Evolutionary conservation across 1,140 invertebrate genomes (phyloP).

Genomic region (Charaxes varanes): DNA sequence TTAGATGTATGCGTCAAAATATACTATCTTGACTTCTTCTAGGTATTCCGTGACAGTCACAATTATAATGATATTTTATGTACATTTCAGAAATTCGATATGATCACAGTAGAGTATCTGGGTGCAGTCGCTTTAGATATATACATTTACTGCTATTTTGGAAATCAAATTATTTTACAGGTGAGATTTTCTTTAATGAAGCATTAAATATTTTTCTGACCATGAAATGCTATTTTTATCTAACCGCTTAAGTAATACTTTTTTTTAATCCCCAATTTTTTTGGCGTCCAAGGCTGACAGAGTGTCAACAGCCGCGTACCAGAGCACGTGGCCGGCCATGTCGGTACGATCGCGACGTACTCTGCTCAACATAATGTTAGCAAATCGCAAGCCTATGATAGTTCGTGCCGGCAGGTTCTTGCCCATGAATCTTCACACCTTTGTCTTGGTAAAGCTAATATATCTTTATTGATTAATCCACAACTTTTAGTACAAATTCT

Average conservation of each 20-base stretch:
- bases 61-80: slow-evolving; percentile 2
- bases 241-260: too few species aligned
- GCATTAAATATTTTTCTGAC: neutral
- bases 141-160: slow-evolving; percentile 56
- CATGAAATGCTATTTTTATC: too few species aligned
- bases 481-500: too few species aligned
- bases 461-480: too few species aligned
- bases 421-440: slow-evolving; percentile 55
- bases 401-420: slow-evolving; percentile 44
- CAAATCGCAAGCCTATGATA: slow-evolving; percentile 26
- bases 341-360: slow-evolving; percentile 32
- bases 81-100: slow-evolving; percentile 55
- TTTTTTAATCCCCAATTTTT: too few species aligned
- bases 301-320: slow-evolving; percentile 48
- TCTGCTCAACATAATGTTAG: slow-evolving; percentile 37
- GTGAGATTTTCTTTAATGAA: slow-evolving; percentile 20
- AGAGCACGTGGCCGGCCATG: slow-evolving; percentile 45
- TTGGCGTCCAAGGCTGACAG: slow-evolving; percentile 31
- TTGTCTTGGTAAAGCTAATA: slow-evolving; percentile 40
- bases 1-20: neutral
- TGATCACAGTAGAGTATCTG: slow-evolving; percentile 57
- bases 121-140: slow-evolving; percentile 52
- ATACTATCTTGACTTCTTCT: neutral
- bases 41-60: too few species aligned
- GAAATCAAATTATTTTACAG: slow-evolving; percentile 57